Evolutionary conservation across 2,888 invertebrate genomes (phyloP).

Genomic region (Dasypolia templi): DNA sequence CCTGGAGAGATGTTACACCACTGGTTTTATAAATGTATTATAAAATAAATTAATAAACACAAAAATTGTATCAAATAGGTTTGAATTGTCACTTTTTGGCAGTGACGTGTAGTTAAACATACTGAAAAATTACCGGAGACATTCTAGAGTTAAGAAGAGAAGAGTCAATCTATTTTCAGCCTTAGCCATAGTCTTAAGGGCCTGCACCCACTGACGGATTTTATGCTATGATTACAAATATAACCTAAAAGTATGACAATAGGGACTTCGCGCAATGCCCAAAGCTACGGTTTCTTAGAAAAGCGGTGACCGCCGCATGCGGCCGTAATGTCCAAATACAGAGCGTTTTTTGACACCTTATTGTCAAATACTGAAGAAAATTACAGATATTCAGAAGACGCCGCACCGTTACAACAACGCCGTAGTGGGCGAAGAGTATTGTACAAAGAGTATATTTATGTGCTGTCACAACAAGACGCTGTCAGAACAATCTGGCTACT

Average conservation of each 20-base stretch:
- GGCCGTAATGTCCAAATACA: no score
- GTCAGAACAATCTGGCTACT: neutral
- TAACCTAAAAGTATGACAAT: neutral
- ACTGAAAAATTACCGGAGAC: slow-evolving; percentile 3
- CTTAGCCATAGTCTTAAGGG: neutral
- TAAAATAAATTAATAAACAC: slow-evolving; percentile 8
- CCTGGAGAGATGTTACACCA: neutral
- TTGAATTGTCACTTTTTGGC: slow-evolving; percentile 32
- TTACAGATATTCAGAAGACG: no score
- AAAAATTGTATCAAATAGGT: neutral
- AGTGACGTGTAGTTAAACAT: neutral
- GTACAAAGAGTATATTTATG: no score
- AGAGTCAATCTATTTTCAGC: neutral
- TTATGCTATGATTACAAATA: neutral
- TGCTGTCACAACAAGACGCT: no score
- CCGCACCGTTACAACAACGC: neutral
- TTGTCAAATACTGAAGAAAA: no score
- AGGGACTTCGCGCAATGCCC: neutral
- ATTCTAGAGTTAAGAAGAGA: neutral
- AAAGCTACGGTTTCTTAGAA: no score
- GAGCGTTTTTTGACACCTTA: no score
- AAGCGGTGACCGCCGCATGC: no score
- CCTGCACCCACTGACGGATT: neutral
- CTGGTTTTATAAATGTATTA: neutral
- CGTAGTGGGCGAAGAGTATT: neutral